Evolutionary conservation across 2,797 vertebrate genomes (phyloP).

Genomic region (Onychomys torridus): DNA sequence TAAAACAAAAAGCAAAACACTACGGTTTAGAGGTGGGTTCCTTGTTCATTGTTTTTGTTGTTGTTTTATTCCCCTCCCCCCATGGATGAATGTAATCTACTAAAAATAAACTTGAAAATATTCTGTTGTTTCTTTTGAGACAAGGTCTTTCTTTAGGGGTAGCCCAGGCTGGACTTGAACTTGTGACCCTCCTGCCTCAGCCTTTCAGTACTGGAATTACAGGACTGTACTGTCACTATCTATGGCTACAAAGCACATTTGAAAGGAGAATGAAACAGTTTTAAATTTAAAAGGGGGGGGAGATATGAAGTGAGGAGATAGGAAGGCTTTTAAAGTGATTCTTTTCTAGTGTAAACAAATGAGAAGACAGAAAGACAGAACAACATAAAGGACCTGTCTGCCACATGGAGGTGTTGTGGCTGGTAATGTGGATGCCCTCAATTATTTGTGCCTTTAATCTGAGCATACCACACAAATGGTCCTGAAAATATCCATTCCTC

Average conservation of each 20-base stretch:
- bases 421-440: not conserved
- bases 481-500: not conserved
- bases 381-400: not conserved
- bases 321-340: not conserved
- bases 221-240: not conserved
- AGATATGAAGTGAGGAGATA: too few species aligned
- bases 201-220: not conserved
- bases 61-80: not conserved
- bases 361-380: too few species aligned
- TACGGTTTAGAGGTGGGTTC: not conserved
- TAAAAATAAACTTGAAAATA: constrained; percentile 22
- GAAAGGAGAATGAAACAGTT: not conserved
- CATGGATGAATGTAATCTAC: too few species aligned
- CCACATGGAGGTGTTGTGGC: not conserved
- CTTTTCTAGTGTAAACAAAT: not conserved
- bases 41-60: not conserved
- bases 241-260: not conserved
- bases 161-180: not conserved
- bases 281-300: not conserved
- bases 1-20: not conserved
- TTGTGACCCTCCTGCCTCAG: not conserved
- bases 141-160: not conserved
- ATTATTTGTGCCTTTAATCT: not conserved
- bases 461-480: too few species aligned
- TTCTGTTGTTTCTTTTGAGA: not conserved